A percentile compares a stretch with the other conserved stretches of the same genome.
Conservation (phyloP, 2,888 invertebrate genomes). For the Kryphioiulus occultus region DNA sequence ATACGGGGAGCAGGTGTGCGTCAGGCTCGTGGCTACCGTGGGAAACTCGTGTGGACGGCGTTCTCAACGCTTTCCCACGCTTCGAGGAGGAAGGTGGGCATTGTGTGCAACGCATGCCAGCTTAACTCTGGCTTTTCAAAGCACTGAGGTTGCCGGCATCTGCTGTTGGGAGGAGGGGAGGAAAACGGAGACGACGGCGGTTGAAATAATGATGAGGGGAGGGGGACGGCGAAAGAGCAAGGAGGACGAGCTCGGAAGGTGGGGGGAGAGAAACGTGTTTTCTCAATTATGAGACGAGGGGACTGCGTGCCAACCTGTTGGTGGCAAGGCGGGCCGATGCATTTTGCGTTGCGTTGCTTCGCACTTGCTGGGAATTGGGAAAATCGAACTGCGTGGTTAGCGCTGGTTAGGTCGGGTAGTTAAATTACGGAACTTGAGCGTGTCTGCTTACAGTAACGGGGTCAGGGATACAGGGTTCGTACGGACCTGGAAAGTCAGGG, state of each 20-base stretch:
- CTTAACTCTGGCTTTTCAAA: slow-evolving; percentile 48
- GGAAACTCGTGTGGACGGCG: slow-evolving; percentile 46
- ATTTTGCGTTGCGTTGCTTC: too few relatives aligned
- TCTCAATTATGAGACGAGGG: too few relatives aligned
- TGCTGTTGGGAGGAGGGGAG: slow-evolving; percentile 18
- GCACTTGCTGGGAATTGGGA: too few relatives aligned
- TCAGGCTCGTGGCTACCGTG: slow-evolving; percentile 51
- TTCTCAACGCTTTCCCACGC: slow-evolving; percentile 52
- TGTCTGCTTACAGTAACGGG: too few relatives aligned
- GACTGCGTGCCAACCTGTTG: too few relatives aligned
- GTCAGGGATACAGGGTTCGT: too few relatives aligned
- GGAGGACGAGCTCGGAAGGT: too few relatives aligned
- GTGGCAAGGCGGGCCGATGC: too few relatives aligned
- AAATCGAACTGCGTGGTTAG: too few relatives aligned
- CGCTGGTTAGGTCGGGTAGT: too few relatives aligned
- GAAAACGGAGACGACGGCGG: background rate
- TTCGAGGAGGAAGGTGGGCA: slow-evolving; percentile 41
- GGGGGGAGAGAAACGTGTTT: too few relatives aligned
- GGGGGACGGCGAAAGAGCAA: background rate
- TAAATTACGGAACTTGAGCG: too few relatives aligned
- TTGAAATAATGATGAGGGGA: background rate
- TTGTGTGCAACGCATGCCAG: slow-evolving; percentile 50
- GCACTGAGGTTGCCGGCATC: slow-evolving; percentile 44
- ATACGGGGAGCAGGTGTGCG: slow-evolving; percentile 50
- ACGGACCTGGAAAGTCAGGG: background rate